phyloP scores from a whole-genome alignment of 2,113 vertebrate genomes.

The Ictalurus punctatus region DNA sequence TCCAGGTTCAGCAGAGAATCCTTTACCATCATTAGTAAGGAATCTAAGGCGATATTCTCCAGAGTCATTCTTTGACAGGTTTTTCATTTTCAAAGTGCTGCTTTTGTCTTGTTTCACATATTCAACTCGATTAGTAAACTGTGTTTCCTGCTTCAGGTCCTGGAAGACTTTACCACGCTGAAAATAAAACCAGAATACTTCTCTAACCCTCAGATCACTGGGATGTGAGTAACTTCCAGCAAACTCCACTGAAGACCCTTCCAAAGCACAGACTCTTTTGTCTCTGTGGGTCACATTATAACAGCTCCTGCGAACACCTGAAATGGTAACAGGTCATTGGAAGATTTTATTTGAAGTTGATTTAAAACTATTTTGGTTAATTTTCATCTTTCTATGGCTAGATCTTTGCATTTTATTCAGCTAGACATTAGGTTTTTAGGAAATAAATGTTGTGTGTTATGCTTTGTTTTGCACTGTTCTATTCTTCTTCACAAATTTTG shows the following conservation, averaged over 20 bases:
- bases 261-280: slow-evolving; percentile 5
- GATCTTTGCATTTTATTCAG: too few relatives aligned
- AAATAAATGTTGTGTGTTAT: too few relatives aligned
- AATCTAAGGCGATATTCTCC: background rate
- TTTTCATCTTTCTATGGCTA: too few relatives aligned
- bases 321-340: slow-evolving; percentile 1
- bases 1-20: background rate
- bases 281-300: slow-evolving; percentile 7
- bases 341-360: too few relatives aligned
- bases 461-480: too few relatives aligned
- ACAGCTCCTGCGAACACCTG: slow-evolving; percentile 1
- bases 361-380: too few relatives aligned
- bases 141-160: background rate
- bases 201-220: background rate
- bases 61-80: background rate
- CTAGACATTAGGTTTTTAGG: too few relatives aligned
- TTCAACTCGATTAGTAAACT: background rate
- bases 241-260: background rate
- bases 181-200: background rate
- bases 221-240: background rate
- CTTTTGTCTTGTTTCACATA: background rate
- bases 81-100: background rate
- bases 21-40: accelerated
- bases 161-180: background rate
- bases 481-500: background rate